These are phyloP conservation scores for Heliconius nattereri DNA, from an alignment of 1,140 invertebrate genomes.

Conservation along the genomic window DNA sequence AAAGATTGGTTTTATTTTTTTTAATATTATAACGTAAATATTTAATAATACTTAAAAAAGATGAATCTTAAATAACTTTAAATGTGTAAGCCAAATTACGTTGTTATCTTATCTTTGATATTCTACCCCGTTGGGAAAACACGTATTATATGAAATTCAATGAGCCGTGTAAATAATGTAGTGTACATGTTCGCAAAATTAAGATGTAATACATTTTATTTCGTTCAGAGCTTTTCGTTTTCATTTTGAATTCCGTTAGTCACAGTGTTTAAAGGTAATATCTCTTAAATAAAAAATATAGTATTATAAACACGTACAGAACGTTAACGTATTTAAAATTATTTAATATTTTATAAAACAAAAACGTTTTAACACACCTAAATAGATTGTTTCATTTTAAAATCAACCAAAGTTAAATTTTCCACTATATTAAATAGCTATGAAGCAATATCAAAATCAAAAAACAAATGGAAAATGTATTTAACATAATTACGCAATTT, in stretches of 20 bases:
- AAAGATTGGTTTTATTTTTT: too few relatives aligned
- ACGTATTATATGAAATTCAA: neutral
- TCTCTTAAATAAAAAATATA: too few relatives aligned
- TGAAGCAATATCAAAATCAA: neutral
- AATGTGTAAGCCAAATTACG: neutral
- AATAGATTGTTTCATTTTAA: neutral
- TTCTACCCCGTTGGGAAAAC: neutral
- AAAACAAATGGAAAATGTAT: neutral
- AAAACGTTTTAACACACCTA: too few relatives aligned
- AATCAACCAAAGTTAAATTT: neutral
- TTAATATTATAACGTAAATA: too few relatives aligned
- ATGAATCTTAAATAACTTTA: neutral
- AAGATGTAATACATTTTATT: neutral
- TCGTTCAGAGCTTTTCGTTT: neutral
- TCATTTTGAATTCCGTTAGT: neutral
- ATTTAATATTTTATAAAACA: too few relatives aligned
- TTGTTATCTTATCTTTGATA: neutral
- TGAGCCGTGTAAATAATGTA: neutral
- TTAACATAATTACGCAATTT: neutral
- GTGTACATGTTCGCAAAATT: neutral
- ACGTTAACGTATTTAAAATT: too few relatives aligned
- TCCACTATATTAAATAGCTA: neutral
- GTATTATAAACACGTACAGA: too few relatives aligned
- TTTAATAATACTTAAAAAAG: too few relatives aligned
- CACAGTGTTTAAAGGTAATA: too few relatives aligned